phyloP scores from a whole-genome alignment of 2,888 invertebrate species.

The Argynnis bischoffii region DNA sequence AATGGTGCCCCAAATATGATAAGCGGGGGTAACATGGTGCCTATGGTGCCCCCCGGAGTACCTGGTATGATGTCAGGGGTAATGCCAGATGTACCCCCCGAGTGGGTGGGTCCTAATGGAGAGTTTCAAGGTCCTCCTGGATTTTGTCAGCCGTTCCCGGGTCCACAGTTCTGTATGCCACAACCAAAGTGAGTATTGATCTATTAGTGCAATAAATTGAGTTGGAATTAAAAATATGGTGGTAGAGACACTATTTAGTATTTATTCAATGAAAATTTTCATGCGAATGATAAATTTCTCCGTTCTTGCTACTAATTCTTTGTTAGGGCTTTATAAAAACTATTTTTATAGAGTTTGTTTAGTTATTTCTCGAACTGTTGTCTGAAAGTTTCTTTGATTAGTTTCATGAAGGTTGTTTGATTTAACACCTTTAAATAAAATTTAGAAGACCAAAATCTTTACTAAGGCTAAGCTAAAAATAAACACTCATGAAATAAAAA shows the following conservation, averaged over 20 bases:
- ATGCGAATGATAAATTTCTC: no score
- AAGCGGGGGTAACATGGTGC: conserved; percentile 43
- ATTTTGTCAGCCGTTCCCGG: conserved; percentile 64
- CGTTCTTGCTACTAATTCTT: no score
- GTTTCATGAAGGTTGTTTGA: no score
- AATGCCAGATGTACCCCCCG: conserved; percentile 50
- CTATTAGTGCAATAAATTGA: neutral
- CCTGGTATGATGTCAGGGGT: conserved; percentile 49
- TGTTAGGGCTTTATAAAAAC: neutral
- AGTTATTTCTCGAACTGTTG: no score
- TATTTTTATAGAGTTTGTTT: neutral
- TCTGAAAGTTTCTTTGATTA: no score
- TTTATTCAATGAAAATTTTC: no score
- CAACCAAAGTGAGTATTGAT: conserved; percentile 68
- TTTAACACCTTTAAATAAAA: no score
- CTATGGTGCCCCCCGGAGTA: conserved; percentile 41
- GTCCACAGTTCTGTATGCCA: conserved; percentile 68
- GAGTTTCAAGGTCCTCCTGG: conserved; percentile 58
- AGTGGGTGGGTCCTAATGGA: conserved; percentile 57
- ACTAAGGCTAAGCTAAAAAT: no score
- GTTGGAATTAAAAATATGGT: no score
- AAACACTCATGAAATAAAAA: no score
- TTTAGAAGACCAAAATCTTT: no score
- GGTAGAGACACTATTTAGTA: no score
- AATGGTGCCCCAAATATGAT: conserved; percentile 42